These are phyloP conservation scores for Lucilia sericata DNA, from an alignment of 1,140 invertebrate species.

Conservation along the genomic window DNA sequence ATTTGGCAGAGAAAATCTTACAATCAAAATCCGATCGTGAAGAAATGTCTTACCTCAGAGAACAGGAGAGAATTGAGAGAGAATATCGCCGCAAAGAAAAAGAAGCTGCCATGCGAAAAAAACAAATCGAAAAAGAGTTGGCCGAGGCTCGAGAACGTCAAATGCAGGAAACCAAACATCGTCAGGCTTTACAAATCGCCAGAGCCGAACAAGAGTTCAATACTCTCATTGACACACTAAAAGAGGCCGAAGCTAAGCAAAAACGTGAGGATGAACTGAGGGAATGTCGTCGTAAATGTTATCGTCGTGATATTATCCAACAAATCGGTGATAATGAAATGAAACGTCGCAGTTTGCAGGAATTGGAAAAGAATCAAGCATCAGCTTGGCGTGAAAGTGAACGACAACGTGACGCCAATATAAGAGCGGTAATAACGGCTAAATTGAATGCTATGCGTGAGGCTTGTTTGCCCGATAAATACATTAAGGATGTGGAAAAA, in stretches of 20 bases:
- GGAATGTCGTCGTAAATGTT: slow-evolving; percentile 52
- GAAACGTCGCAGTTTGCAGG: slow-evolving; percentile 68
- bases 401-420: slow-evolving; percentile 70
- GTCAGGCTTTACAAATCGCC: slow-evolving; percentile 73
- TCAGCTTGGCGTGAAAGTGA: slow-evolving; percentile 72
- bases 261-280: slow-evolving; percentile 63
- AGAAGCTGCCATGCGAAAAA: slow-evolving; percentile 68
- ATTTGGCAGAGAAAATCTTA: slow-evolving; percentile 65
- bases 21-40: slow-evolving; percentile 68
- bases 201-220: slow-evolving; percentile 74
- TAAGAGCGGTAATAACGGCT: slow-evolving; percentile 72
- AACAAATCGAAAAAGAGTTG: slow-evolving; percentile 70
- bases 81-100: slow-evolving; percentile 71
- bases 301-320: slow-evolving; percentile 60
- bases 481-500: slow-evolving; percentile 67
- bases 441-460: slow-evolving; percentile 73
- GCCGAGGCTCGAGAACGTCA: slow-evolving; percentile 68
- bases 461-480: slow-evolving; percentile 66
- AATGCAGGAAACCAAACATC: slow-evolving; percentile 67
- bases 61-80: slow-evolving; percentile 72
- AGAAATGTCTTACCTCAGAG: slow-evolving; percentile 70
- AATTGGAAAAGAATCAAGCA: slow-evolving; percentile 70
- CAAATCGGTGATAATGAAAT: slow-evolving; percentile 75
- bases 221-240: slow-evolving; percentile 69
- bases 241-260: slow-evolving; percentile 68